Conservation (phyloP, 64 coral and sea anemone species). For the Platygyra sinensis region DNA sequence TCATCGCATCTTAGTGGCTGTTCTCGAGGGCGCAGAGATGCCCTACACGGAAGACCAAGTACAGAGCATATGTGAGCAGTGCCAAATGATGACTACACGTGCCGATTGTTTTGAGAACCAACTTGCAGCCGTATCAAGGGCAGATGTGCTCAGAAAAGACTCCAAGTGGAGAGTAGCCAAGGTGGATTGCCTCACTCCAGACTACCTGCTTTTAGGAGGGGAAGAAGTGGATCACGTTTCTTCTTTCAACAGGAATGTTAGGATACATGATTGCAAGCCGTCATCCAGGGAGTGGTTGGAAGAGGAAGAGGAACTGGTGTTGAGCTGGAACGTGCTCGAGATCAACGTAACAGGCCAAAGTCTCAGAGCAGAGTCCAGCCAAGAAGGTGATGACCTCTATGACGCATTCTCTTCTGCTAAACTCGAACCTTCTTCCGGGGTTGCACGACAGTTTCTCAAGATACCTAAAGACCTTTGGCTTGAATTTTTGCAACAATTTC, state of each 20-base stretch:
- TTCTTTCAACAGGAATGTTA: constrained; percentile 16
- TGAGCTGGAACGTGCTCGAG: constrained; percentile 32
- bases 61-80: constrained; percentile 48
- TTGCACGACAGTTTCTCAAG: constrained; percentile 22
- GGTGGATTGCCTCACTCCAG: constrained; percentile 37
- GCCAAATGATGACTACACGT: constrained; percentile 35
- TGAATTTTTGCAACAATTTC: not conserved
- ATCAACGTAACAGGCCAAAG: not conserved
- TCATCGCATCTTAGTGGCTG: constrained; percentile 80
- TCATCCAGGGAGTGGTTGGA: constrained; percentile 7
- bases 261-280: constrained; percentile 36
- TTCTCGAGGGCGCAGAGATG: constrained; percentile 34
- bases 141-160: constrained; percentile 20
- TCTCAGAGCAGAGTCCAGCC: not conserved
- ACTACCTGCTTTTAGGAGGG: constrained; percentile 14
- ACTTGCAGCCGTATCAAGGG: not conserved
- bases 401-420: not conserved
- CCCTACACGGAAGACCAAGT: constrained; percentile 76
- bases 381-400: not conserved
- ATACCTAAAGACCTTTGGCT: constrained; percentile 37
- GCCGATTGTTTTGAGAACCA: constrained; percentile 54
- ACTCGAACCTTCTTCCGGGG: not conserved
- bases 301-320: constrained; percentile 29
- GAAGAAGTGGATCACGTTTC: constrained; percentile 15
- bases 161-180: constrained; percentile 35